phyloP scores from a whole-genome alignment of 1,140 invertebrate genomes.

The Eupeodes corollae region DNA sequence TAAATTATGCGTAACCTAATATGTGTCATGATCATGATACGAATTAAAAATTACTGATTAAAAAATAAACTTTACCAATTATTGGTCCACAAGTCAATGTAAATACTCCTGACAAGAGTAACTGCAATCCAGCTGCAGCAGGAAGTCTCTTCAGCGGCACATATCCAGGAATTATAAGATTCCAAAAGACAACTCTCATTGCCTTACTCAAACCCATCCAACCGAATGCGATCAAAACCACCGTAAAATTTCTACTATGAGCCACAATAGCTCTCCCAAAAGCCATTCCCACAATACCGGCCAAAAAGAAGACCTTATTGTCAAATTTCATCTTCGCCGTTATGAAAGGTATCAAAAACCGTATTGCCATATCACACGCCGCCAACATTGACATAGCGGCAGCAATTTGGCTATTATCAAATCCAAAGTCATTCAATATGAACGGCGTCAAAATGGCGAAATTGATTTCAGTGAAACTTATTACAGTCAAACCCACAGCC shows the following conservation, averaged over 20 bases:
- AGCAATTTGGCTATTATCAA: conserved; percentile 43
- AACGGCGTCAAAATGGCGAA: conserved; percentile 58
- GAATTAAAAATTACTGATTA: conserved; percentile 1
- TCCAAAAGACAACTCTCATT: conserved; percentile 53
- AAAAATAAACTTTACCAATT: conserved; percentile 37
- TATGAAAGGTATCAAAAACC: conserved; percentile 51
- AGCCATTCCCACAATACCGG: conserved; percentile 52
- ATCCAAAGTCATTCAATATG: conserved; percentile 48
- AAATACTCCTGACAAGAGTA: conserved; percentile 46
- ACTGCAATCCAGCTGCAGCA: conserved; percentile 49
- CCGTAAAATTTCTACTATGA: conserved; percentile 37
- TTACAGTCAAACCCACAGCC: conserved; percentile 53
- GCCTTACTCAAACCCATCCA: conserved; percentile 53
- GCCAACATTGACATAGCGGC: conserved; percentile 50
- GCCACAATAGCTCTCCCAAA: conserved; percentile 46
- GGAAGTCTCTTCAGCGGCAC: conserved; percentile 50
- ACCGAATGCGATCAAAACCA: conserved; percentile 40
- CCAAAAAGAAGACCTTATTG: conserved; percentile 53
- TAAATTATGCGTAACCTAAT: too few relatives aligned
- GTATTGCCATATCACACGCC: conserved; percentile 45
- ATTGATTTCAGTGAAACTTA: conserved; percentile 56
- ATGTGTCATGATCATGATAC: too few relatives aligned
- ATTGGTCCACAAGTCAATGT: conserved; percentile 45
- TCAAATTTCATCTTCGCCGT: conserved; percentile 49
- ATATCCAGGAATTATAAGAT: conserved; percentile 50